Base-by-base conservation (phyloP, 2,797 vertebrate species). In the Spinibarbus caldwelli region DNA sequence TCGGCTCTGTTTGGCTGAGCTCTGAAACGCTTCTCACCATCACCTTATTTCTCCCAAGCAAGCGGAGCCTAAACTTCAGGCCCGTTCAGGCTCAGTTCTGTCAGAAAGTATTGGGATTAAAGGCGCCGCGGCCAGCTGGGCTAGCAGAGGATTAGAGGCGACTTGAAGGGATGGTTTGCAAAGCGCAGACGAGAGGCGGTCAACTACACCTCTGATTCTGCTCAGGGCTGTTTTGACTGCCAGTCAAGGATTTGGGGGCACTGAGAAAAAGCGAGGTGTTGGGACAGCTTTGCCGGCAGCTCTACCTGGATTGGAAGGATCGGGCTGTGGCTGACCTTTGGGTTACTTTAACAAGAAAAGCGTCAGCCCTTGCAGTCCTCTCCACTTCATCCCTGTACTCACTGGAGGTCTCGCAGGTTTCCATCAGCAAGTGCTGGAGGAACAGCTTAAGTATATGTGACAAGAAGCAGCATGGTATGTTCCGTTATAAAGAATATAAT, bases 161-260 rank as follows among this genome's bases (percentile, higher is more conserved):
- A 81, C 79, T 87, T 64, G 78, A 84, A 87, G 86, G 78, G 78
- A 87, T 62, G 78, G 82, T 82, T 87, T 75, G 83, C 83, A 70
- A 85, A 85, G 86, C 43, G 31, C 64, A 12, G 15, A 68, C 49
- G 62, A 59, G 67, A 67, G 43, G 73, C 49, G 34, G 72, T 78
- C 82, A 59, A 41, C 71, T 86, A 80, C 76, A 89, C 85, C 77
- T 86, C 43, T 84, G 79, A 83, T 86, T 86, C 77, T 75, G 80
- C 86, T 85, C 75, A 68, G 38, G 80, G 86, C 79, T 87, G 75
- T 85, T 87, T 82, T 87, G 84, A 87, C 84, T 83, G 84, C 54
- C 79, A 67, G 84, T 86, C 67, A 73, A 79, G 59, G 82, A 89
- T 87, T 87, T 88, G 76, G 82, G 80, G 76, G 52, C 31, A 52